These are phyloP conservation scores for Labroides dimidiatus DNA, from an alignment of 2,797 vertebrate species.

Conservation along the genomic window DNA sequence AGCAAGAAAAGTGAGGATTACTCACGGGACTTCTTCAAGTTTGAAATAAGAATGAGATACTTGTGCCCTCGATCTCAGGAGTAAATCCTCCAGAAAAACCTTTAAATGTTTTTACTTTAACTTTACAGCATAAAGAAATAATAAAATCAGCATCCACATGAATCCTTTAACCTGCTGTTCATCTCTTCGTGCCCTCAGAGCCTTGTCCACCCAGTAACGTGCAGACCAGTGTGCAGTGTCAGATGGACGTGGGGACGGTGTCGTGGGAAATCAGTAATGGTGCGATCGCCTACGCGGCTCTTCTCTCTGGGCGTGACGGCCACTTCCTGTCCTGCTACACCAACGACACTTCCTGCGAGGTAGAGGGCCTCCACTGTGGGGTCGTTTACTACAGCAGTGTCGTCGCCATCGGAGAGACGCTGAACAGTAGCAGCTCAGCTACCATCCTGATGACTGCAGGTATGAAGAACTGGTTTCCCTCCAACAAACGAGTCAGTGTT, in stretches of 20 bases:
- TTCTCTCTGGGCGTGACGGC: constrained; percentile 69
- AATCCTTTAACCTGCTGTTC: neutral
- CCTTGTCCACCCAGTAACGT: constrained; percentile 83
- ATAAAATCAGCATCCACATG: neutral
- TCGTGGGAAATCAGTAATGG: constrained; percentile 81
- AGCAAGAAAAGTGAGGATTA: too few species aligned
- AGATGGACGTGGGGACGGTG: constrained; percentile 50
- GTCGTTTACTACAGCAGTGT: constrained; percentile 71
- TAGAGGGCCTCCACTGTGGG: constrained; percentile 79
- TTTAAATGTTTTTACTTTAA: too few species aligned
- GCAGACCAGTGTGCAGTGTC: constrained; percentile 55
- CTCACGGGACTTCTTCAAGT: too few species aligned
- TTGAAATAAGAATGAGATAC: too few species aligned
- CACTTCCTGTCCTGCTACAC: constrained; percentile 73
- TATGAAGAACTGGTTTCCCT: constrained; percentile 32
- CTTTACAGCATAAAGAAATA: neutral
- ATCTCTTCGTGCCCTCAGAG: constrained; percentile 64
- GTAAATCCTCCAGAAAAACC: too few species aligned
- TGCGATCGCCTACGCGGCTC: constrained; percentile 70
- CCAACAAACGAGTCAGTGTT: neutral
- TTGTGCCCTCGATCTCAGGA: too few species aligned
- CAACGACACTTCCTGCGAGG: constrained; percentile 66
- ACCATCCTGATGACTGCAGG: constrained; percentile 75
- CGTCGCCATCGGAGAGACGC: constrained; percentile 63
- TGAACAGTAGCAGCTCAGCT: constrained; percentile 73